Evolutionary conservation across 2,888 invertebrate species (phyloP).

Genomic region (Eutolmus rufibarbis): DNA sequence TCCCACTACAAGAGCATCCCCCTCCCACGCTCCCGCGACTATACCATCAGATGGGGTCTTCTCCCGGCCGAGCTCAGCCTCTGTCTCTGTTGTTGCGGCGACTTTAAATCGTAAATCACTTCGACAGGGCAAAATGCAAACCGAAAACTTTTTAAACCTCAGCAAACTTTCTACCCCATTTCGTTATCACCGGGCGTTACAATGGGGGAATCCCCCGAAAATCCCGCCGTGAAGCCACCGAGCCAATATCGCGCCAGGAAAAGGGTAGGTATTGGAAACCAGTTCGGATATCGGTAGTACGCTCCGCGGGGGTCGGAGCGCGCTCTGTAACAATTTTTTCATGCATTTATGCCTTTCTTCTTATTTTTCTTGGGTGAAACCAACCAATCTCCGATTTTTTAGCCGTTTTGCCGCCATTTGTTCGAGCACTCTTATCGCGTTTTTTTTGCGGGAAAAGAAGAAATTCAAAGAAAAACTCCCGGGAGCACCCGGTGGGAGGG

Average conservation of each 20-base stretch:
- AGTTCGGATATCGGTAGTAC: not conserved
- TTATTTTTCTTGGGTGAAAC: not conserved
- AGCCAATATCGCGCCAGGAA: not conserved
- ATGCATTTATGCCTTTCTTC: not conserved
- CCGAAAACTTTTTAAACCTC: not conserved
- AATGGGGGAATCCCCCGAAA: not conserved
- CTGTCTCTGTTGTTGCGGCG: not conserved
- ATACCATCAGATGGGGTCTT: not conserved
- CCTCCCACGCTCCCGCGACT: not conserved
- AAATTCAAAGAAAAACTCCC: not conserved
- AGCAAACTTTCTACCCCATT: slow-evolving; percentile 18
- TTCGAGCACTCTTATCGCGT: not conserved
- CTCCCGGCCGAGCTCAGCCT: not conserved
- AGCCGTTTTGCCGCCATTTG: not conserved
- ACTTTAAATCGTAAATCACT: slow-evolving; percentile 6
- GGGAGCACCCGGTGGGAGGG: not conserved
- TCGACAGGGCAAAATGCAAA: not conserved
- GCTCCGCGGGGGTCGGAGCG: not conserved
- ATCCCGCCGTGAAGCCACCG: not conserved
- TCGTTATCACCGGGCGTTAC: slow-evolving; percentile 1
- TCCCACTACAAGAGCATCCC: not conserved
- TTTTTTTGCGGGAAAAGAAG: not conserved
- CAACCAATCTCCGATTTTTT: not conserved
- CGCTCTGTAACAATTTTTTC: not conserved
- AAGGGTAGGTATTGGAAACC: not conserved